Evolutionary conservation across 2,113 vertebrate species (phyloP), one percentile per base, ranked within the genome.

Genomic region (Tyrannus savana): DNA sequence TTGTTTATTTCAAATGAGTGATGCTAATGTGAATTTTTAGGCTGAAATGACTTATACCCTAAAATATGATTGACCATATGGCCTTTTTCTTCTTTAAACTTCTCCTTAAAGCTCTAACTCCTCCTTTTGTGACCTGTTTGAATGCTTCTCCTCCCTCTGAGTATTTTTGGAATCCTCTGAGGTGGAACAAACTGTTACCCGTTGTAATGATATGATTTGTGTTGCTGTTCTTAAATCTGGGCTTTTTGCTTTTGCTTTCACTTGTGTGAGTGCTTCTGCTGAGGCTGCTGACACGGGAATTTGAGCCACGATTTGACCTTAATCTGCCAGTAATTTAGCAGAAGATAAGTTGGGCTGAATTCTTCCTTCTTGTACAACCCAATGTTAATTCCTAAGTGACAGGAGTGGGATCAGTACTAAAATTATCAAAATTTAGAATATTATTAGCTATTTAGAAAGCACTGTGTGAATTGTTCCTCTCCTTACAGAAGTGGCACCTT

Each of bases 181-280:
- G 53, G 44, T 50, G n/a, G 58, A 79, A 89, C 69, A 89, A 73
- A 86, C 72, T 92, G 73, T 78, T 92, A 78, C 37, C 68, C 4
- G 0, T 67, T 75, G 60, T 59, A 81, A n/a, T 56, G 35, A 56
- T 77, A 64, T 6, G 19, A 35, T 91, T 64, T 72, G 30, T 60
- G 47, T 87, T 91, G 60, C 82, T 21, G 15, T 91, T 82, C 82
- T 87, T 87, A 68, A 62, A 73, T 60, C 44, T 73, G 53, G 37
- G 31, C 3, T 83, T 94, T 89, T 79, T 93, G 56, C 44, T 93
- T 78, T 87, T 84, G 49, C 75, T 91, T 87, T 89, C 44, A 46
- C 49, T 72, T 41, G 13, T 79, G 52, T 47, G 39, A 78, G 41
- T 94, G 41, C 47, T 91, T 78, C 80, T 81, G n/a, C 27, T 60